A percentile compares a stretch with the other conserved stretches of the same genome.
phyloP scores from a whole-genome alignment of 1,140 invertebrate genomes.

The Plectrocnemia conspersa region DNA sequence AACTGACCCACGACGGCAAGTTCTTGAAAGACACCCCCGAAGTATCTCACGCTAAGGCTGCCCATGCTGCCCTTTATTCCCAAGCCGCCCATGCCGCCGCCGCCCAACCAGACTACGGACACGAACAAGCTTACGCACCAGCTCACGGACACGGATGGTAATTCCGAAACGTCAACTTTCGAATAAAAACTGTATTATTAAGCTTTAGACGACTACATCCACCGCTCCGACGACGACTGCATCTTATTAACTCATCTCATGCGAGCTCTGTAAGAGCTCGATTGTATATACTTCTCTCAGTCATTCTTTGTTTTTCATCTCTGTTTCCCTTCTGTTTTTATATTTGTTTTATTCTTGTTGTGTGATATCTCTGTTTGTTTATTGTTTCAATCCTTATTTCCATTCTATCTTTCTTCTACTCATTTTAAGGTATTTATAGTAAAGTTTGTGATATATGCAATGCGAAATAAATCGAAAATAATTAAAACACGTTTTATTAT shows the following conservation, averaged over 20 bases:
- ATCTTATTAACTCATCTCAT: constrained; percentile 10
- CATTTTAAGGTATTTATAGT: constrained; percentile 7
- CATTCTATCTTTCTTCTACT: constrained; percentile 7
- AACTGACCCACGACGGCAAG: constrained; percentile 46
- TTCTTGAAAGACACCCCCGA: constrained; percentile 47
- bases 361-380: no score
- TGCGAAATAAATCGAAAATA: constrained; percentile 22
- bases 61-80: constrained; percentile 45
- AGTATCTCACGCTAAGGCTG: constrained; percentile 48
- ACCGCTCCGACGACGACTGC: constrained; percentile 12
- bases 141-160: constrained; percentile 14
- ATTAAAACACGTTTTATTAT: background rate
- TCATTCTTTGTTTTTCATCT: background rate
- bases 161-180: background rate
- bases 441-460: constrained; percentile 19
- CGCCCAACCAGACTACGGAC: constrained; percentile 39
- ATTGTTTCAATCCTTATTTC: no score
- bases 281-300: constrained; percentile 11
- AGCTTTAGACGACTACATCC: constrained; percentile 13
- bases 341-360: constrained; percentile 1
- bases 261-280: constrained; percentile 1
- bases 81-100: constrained; percentile 36
- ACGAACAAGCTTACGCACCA: constrained; percentile 38
- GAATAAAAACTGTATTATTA: background rate
- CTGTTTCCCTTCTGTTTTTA: constrained; percentile 5